Conservation (phyloP, 1,140 invertebrate species). For the Pentalonia nigronervosa region DNA sequence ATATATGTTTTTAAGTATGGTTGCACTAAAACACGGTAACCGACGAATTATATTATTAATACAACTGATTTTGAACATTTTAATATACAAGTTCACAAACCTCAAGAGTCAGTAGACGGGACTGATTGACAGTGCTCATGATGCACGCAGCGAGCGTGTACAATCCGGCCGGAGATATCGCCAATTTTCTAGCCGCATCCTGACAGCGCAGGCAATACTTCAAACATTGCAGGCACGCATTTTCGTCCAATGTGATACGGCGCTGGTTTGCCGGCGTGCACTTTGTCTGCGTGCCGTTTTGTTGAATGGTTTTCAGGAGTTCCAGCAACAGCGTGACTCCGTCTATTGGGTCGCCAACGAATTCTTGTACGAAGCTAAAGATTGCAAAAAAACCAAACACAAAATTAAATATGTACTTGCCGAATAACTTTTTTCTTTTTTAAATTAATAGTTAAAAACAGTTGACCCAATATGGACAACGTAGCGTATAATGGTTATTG, state of each 20-base stretch:
- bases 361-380: constrained; percentile 87
- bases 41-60: not conserved
- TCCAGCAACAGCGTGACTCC: constrained; percentile 82
- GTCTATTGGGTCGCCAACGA: constrained; percentile 82
- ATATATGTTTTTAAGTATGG: too few relatives aligned
- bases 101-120: constrained; percentile 83
- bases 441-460: not conserved
- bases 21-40: not conserved
- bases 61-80: too few relatives aligned
- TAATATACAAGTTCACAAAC: constrained; percentile 68
- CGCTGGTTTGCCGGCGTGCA: constrained; percentile 63
- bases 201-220: constrained; percentile 77
- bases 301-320: constrained; percentile 82
- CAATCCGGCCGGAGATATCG: constrained; percentile 80
- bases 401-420: not conserved
- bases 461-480: not conserved
- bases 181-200: constrained; percentile 76
- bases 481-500: not conserved
- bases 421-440: not conserved
- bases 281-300: constrained; percentile 69
- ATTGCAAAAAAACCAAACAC: not conserved
- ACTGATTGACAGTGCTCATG: constrained; percentile 84
- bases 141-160: constrained; percentile 87
- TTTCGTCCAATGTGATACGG: constrained; percentile 78
- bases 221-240: constrained; percentile 88